A percentile compares a stretch with the other conserved stretches of the same genome.
phyloP scores from a whole-genome alignment of 2,113 vertebrate species.

The Neodontobutis hainanensis region DNA sequence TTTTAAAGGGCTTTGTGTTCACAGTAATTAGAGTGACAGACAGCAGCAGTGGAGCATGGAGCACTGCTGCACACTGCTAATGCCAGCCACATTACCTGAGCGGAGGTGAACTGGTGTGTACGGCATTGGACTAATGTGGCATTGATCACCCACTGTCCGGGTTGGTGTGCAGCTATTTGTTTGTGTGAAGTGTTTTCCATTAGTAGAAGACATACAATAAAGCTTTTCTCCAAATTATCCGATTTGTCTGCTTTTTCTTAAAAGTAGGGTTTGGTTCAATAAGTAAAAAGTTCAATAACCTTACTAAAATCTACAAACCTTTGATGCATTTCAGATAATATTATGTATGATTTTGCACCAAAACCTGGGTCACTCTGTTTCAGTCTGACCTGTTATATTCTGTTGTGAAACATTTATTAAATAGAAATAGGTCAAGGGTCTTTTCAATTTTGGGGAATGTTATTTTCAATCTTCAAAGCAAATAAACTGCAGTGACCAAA shows the following conservation, averaged over 20 bases:
- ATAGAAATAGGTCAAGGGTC: no score
- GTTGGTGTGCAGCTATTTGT: neutral
- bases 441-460: no score
- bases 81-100: slow-evolving; percentile 27
- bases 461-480: no score
- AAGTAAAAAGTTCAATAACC: no score
- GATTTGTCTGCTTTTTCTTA: slow-evolving; percentile 1
- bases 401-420: no score
- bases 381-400: no score
- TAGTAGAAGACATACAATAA: neutral
- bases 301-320: no score
- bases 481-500: no score
- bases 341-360: no score
- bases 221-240: neutral
- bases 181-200: slow-evolving; percentile 3
- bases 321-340: no score
- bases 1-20: slow-evolving; percentile 13
- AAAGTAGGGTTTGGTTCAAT: neutral
- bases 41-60: slow-evolving; percentile 21
- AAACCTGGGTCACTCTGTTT: no score
- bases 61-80: slow-evolving; percentile 30
- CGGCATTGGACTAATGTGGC: slow-evolving; percentile 1
- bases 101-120: neutral
- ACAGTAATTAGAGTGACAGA: slow-evolving; percentile 47
- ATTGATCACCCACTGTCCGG: slow-evolving; percentile 5